Percentiles rank a stretch among this genome's conserved stretches.
Evolutionary conservation across 30 jellyfish, hydroid and myxozoan species (phyloP).

Genomic region (Sanderia malayensis): DNA sequence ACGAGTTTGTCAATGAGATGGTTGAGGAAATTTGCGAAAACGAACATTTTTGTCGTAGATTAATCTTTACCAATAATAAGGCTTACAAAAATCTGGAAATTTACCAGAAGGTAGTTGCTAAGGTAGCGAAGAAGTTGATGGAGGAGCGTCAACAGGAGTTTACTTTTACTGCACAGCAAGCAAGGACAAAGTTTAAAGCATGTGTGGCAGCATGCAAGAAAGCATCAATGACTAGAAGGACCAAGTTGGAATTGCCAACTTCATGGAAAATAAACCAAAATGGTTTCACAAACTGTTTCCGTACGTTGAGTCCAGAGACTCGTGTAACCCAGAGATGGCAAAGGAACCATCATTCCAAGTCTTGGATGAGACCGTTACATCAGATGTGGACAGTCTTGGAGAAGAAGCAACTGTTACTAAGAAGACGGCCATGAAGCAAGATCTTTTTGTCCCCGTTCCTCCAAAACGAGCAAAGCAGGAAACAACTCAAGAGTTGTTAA

Average conservation of each 20-base stretch:
- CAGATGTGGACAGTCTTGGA: background rate
- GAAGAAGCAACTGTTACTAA: no score
- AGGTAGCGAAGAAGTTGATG: background rate
- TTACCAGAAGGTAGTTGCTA: background rate
- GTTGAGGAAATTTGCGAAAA: conserved; percentile 8
- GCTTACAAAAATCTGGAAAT: background rate
- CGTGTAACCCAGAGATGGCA: no score
- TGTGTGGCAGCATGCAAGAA: conserved; percentile 3
- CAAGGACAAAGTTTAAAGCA: background rate
- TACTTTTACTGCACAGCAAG: background rate
- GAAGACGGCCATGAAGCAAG: background rate
- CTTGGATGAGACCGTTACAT: background rate
- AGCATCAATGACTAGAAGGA: no score
- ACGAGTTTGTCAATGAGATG: conserved; percentile 15
- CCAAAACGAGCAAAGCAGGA: conserved; percentile 5
- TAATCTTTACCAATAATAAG: conserved; percentile 5
- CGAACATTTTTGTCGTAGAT: background rate
- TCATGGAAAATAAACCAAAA: background rate
- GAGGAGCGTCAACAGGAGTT: background rate
- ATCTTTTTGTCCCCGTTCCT: conserved; percentile 1
- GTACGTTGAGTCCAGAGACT: background rate
- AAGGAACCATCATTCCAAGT: no score
- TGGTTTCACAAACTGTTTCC: conserved; percentile 9
- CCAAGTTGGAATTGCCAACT: background rate
- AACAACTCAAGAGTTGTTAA: background rate